A percentile compares a stretch with the other conserved stretches of the same genome.
Evolutionary conservation across 2,888 invertebrate genomes (phyloP).

Genomic region (Standfussiana lucernea): DNA sequence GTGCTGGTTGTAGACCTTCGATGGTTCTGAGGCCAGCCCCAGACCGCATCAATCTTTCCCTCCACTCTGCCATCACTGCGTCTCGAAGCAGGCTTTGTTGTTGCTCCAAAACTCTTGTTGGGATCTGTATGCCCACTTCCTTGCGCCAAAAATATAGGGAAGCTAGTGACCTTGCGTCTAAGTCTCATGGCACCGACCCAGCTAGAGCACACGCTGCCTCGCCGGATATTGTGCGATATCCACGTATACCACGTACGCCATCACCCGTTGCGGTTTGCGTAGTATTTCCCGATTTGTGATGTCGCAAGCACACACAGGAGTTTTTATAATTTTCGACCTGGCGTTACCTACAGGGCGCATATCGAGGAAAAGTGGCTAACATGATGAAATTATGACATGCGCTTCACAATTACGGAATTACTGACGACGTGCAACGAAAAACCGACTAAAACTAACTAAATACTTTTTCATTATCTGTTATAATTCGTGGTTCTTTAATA

Average conservation of each 20-base stretch:
- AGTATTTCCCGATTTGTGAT: not conserved
- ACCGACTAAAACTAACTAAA: not conserved
- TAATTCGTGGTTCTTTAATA: slow-evolving; percentile 43
- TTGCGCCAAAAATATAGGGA: not conserved
- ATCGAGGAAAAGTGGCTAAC: not conserved
- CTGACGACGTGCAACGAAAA: not conserved
- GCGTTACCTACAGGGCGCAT: not conserved
- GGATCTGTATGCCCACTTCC: not conserved
- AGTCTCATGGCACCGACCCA: not conserved
- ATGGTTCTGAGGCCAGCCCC: not conserved
- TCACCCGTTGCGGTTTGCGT: not conserved
- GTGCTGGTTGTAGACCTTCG: not conserved
- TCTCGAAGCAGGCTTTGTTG: not conserved
- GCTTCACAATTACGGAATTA: not conserved
- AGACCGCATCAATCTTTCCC: not conserved
- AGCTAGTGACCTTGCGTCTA: not conserved
- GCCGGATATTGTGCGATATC: not conserved
- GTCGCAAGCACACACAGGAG: not conserved
- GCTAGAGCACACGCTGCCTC: not conserved
- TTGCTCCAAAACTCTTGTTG: not conserved
- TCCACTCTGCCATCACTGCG: not conserved
- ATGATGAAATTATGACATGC: not conserved
- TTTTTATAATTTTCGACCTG: not conserved
- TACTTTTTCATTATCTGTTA: not conserved
- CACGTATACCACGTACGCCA: not conserved